Conservation (phyloP, 2,797 vertebrate genomes). For the Chelon auratus region DNA sequence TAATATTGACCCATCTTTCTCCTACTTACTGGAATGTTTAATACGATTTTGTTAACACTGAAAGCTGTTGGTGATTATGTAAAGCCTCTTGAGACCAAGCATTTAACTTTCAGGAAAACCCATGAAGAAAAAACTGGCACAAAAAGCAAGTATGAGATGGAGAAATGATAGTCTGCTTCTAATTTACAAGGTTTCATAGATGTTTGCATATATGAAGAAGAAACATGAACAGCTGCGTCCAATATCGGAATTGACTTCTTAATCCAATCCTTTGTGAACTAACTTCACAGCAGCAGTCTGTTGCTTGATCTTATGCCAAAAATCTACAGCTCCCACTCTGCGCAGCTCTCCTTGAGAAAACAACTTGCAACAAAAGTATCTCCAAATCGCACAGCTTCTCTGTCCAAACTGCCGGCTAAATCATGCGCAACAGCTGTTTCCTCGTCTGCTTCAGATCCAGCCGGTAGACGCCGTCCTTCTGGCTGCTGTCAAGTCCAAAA, state of each 20-base stretch:
- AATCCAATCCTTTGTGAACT: constrained; percentile 38
- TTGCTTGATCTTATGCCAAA: constrained; percentile 40
- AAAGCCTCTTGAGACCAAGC: neutral
- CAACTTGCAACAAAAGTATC: constrained; percentile 19
- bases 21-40: neutral
- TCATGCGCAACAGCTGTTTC: constrained; percentile 43
- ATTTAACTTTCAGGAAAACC: neutral
- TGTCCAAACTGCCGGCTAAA: constrained; percentile 21
- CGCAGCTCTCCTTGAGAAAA: constrained; percentile 24
- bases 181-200: constrained; percentile 37
- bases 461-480: constrained; percentile 86
- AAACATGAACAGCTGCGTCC: constrained; percentile 28
- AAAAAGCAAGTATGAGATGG: neutral
- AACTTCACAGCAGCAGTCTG: constrained; percentile 32
- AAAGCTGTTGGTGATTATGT: neutral
- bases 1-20: neutral
- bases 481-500: constrained; percentile 83
- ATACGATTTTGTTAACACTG: too few relatives aligned
- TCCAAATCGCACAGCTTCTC: constrained; percentile 11
- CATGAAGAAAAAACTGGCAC: neutral
- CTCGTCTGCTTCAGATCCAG: constrained; percentile 83
- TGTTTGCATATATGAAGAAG: constrained; percentile 35
- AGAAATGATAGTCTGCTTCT: neutral
- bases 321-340: constrained; percentile 13
- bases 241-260: constrained; percentile 27